phyloP scores from a whole-genome alignment of 2,888 invertebrate genomes.

The Drosophila nr. medialis region DNA sequence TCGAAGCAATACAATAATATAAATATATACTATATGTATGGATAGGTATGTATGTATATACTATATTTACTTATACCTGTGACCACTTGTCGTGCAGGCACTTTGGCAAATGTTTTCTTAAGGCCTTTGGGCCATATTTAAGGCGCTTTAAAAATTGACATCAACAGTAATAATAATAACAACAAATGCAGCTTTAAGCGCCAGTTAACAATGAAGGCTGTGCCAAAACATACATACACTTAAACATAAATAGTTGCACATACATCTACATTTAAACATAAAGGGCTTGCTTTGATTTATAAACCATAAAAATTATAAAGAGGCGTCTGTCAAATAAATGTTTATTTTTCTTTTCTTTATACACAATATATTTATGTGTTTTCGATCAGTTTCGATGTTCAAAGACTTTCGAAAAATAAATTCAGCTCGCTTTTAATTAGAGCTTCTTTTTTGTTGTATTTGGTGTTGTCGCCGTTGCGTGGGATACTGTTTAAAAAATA shows the following conservation, averaged over 20 bases:
- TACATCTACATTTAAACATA: neutral
- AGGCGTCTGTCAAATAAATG: conserved; percentile 26
- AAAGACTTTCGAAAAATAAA: conserved; percentile 55
- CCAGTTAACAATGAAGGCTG: conserved; percentile 59
- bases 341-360: conserved; percentile 27
- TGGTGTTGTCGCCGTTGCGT: conserved; percentile 30
- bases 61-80: conserved; percentile 3
- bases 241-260: neutral
- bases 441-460: conserved; percentile 49
- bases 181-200: conserved; percentile 44
- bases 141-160: conserved; percentile 64
- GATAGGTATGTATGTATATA: conserved; percentile 6
- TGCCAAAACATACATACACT: conserved; percentile 16
- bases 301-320: conserved; percentile 21
- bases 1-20: conserved; percentile 12
- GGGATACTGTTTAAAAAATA: conserved; percentile 52
- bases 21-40: neutral
- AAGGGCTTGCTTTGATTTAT: conserved; percentile 30
- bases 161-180: conserved; percentile 43
- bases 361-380: conserved; percentile 17
- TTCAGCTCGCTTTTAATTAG: conserved; percentile 67
- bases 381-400: conserved; percentile 8
- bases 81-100: conserved; percentile 61
- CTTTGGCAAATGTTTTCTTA: conserved; percentile 71
- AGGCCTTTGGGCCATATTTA: conserved; percentile 59